A percentile compares a stretch with the other conserved stretches of the same genome.
Evolutionary conservation across 2,888 invertebrate genomes (phyloP).

Genomic region (Agrypnus murinus): DNA sequence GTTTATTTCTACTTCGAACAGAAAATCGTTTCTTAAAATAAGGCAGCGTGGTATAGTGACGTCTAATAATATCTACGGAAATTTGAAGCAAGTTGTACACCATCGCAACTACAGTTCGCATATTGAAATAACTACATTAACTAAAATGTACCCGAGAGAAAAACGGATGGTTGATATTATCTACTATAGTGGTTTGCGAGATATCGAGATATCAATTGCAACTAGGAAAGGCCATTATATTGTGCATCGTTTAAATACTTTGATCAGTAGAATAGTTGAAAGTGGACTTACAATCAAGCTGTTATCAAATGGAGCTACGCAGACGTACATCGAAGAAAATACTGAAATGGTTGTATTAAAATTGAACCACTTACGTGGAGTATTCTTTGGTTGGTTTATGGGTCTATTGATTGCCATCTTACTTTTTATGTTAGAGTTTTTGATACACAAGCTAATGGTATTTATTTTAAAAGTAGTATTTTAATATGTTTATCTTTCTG

Average conservation of each 20-base stretch:
- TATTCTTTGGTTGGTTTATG: too few species aligned
- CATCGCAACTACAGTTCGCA: not conserved
- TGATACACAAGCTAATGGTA: too few species aligned
- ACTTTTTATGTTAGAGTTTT: too few species aligned
- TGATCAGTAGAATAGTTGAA: not conserved
- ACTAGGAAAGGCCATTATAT: slow-evolving; percentile 3
- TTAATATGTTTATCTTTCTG: too few species aligned
- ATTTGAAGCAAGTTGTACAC: not conserved
- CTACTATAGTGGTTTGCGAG: not conserved
- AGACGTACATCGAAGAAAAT: too few species aligned
- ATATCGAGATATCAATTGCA: not conserved
- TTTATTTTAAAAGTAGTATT: too few species aligned
- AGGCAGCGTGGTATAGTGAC: not conserved
- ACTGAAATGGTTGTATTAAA: too few species aligned
- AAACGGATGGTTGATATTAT: not conserved
- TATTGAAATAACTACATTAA: not conserved
- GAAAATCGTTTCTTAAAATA: not conserved
- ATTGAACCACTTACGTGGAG: too few species aligned
- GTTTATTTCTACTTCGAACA: not conserved
- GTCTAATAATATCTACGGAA: not conserved
- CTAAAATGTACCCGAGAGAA: not conserved
- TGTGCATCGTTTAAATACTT: not conserved
- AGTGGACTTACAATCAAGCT: not conserved
- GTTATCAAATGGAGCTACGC: not conserved
- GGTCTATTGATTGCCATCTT: too few species aligned